phyloP scores from a whole-genome alignment of 2,797 vertebrate species.

The Phataginus tricuspis region DNA sequence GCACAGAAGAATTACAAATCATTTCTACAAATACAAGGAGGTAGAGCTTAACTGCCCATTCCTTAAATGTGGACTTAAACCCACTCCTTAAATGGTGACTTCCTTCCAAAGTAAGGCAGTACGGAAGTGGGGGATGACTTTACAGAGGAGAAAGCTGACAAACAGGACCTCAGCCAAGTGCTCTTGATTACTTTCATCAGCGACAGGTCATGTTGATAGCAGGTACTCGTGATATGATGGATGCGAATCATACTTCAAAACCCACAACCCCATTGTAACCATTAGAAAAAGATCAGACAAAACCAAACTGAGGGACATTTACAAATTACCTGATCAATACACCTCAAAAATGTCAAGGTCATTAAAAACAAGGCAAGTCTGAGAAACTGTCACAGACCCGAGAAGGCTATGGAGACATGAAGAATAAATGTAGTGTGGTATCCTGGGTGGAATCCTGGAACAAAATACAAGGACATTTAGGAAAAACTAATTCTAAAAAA shows the following conservation, averaged over 20 bases:
- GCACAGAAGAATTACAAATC: background rate
- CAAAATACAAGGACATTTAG: background rate
- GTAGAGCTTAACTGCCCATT: background rate
- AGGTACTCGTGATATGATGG: background rate
- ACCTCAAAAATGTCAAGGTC: background rate
- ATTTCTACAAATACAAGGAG: background rate
- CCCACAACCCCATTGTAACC: too few species aligned
- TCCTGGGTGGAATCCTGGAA: background rate
- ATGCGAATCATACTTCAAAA: background rate
- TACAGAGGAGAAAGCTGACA: background rate
- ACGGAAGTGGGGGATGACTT: background rate
- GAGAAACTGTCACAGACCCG: background rate
- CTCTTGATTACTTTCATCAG: background rate
- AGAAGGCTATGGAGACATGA: background rate
- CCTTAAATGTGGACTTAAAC: background rate
- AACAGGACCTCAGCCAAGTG: background rate
- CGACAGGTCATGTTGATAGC: background rate
- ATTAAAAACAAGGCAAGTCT: background rate
- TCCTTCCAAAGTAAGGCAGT: background rate
- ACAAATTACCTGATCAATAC: background rate
- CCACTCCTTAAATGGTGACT: background rate
- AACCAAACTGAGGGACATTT: background rate
- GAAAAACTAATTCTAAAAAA: background rate
- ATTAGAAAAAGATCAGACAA: background rate
- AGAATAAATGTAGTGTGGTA: background rate